Evolutionary conservation across 2,113 vertebrate species (phyloP).

Genomic region (Cranoglanis bouderius): DNA sequence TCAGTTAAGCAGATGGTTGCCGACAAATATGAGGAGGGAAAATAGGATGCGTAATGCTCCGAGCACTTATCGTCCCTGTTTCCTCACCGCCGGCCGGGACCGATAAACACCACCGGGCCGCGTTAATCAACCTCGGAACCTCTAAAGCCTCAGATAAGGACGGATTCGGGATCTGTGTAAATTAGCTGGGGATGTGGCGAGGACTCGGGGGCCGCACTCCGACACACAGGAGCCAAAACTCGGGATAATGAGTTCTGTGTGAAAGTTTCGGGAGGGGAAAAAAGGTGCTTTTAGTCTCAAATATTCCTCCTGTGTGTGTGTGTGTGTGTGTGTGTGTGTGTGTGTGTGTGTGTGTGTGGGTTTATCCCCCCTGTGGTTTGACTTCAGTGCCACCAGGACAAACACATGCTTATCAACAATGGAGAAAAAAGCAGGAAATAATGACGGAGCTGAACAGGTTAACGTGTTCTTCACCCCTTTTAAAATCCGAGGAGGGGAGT

Average conservation of each 20-base stretch:
- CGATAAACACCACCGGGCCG: conserved; percentile 78
- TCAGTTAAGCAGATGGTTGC: conserved; percentile 82
- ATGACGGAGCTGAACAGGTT: conserved; percentile 65
- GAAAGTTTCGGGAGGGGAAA: conserved; percentile 67
- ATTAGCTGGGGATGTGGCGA: conserved; percentile 78
- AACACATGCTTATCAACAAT: conserved; percentile 69
- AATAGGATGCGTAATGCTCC: conserved; percentile 79
- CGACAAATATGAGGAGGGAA: conserved; percentile 78
- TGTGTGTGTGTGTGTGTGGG: neutral
- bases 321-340: conserved; percentile 6
- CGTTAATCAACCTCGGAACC: conserved; percentile 81
- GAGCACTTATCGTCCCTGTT: conserved; percentile 77
- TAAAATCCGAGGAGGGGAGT: conserved; percentile 61
- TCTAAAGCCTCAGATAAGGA: conserved; percentile 80
- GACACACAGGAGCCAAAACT: conserved; percentile 42
- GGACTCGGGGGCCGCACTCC: conserved; percentile 62
- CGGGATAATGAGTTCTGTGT: conserved; percentile 71
- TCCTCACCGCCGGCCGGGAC: conserved; percentile 72
- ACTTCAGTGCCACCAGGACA: conserved; percentile 68
- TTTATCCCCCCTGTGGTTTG: conserved; percentile 65
- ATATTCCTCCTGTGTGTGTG: neutral
- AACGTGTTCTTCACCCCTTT: conserved; percentile 62
- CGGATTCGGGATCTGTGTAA: conserved; percentile 78
- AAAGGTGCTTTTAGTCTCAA: conserved; percentile 12
- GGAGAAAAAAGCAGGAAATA: conserved; percentile 67